Percentiles rank a stretch among this genome's conserved stretches.
Evolutionary conservation across 2,113 vertebrate species (phyloP).

Genomic region (Accipiter virgatus): DNA sequence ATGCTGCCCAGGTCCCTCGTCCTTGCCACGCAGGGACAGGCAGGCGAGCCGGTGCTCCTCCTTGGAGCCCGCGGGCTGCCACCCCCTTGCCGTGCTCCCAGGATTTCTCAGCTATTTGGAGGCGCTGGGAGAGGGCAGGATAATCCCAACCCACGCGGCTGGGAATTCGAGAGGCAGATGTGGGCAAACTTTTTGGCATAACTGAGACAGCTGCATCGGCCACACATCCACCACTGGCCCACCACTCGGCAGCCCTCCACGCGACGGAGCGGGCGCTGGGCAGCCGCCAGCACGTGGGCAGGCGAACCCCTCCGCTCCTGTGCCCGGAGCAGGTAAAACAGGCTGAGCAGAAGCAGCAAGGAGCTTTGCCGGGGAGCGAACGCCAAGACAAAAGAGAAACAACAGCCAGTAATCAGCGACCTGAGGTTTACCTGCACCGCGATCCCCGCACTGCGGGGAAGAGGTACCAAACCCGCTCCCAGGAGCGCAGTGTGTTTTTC

Average conservation of each 20-base stretch:
- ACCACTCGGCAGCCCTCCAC: not conserved
- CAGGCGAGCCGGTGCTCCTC: rapidly evolving
- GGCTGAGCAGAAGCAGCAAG: not conserved
- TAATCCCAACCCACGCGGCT: not conserved
- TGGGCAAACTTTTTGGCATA: not conserved
- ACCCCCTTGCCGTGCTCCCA: not conserved
- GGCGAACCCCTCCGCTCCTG: not conserved
- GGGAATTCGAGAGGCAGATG: not conserved
- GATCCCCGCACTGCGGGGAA: rapidly evolving
- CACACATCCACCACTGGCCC: not conserved
- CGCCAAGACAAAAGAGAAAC: not conserved
- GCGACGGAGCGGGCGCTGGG: not conserved
- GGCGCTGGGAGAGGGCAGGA: not conserved
- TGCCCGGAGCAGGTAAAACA: not conserved
- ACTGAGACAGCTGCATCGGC: not conserved
- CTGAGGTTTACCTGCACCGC: not conserved
- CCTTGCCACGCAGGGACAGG: not conserved
- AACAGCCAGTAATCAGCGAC: not conserved
- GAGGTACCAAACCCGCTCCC: not conserved
- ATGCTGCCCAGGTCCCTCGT: not conserved
- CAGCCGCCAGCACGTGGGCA: not conserved
- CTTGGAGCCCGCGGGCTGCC: rapidly evolving
- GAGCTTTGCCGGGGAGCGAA: not conserved
- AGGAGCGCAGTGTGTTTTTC: rapidly evolving
- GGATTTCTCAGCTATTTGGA: not conserved